Evolutionary conservation across 2,888 invertebrate species (phyloP).

Genomic region (Oegoconia quadripuncta): DNA sequence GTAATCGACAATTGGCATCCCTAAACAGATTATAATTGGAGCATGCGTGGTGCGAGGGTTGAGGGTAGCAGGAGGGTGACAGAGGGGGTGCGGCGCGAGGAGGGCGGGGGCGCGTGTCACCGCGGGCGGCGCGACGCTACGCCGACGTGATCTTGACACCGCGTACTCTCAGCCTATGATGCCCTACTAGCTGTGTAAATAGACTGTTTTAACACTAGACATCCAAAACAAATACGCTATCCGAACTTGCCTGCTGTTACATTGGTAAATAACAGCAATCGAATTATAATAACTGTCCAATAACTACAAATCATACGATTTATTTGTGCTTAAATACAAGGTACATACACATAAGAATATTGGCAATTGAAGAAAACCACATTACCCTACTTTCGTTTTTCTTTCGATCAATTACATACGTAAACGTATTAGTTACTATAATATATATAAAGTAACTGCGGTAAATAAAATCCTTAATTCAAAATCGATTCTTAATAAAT

Average conservation of each 20-base stretch:
- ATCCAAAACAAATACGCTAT: conserved; percentile 26
- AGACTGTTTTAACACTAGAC: conserved; percentile 35
- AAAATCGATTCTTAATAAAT: too few species aligned
- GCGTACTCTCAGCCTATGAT: conserved; percentile 62
- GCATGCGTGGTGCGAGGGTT: conserved; percentile 75
- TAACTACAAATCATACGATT: too few species aligned
- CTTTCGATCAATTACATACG: too few species aligned
- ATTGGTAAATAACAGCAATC: not conserved
- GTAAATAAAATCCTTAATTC: too few species aligned
- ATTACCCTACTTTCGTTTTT: too few species aligned
- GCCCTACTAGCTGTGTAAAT: conserved; percentile 42
- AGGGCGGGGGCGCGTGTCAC: conserved; percentile 50
- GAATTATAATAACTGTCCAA: too few species aligned
- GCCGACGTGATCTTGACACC: conserved; percentile 75
- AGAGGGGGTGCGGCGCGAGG: conserved; percentile 27
- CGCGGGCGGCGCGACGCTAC: conserved; percentile 46
- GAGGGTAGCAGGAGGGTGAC: conserved; percentile 45
- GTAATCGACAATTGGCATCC: conserved; percentile 74
- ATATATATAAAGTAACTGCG: too few species aligned
- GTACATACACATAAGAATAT: too few species aligned
- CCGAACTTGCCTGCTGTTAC: not conserved
- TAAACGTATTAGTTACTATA: too few species aligned
- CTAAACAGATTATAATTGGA: conserved; percentile 79
- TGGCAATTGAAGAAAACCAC: too few species aligned
- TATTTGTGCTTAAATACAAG: not conserved